Evolutionary conservation across 2,888 invertebrate genomes (phyloP).

Genomic region (Catocala fraxini): DNA sequence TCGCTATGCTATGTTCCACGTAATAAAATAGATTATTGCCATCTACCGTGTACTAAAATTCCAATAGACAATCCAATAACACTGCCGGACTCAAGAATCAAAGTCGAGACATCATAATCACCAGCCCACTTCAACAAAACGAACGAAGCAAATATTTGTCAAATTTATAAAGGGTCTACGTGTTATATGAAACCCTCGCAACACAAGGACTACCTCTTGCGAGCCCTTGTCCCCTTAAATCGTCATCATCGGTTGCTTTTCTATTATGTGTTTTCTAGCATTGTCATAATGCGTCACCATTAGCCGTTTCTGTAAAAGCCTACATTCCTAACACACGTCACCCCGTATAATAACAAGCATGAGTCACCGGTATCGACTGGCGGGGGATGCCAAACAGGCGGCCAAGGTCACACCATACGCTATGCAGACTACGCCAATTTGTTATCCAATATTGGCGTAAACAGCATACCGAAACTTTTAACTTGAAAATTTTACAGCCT

Average conservation of each 20-base stretch:
- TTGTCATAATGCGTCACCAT: constrained; percentile 11
- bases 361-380: constrained; percentile 62
- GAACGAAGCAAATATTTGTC: no score
- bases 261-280: background rate
- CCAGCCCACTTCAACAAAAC: no score
- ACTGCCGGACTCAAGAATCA: no score
- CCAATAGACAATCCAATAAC: no score
- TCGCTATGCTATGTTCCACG: no score
- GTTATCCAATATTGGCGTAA: constrained; percentile 25
- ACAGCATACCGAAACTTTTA: constrained; percentile 14
- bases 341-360: constrained; percentile 44
- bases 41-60: no score
- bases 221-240: no score
- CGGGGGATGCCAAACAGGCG: constrained; percentile 58
- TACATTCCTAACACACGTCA: constrained; percentile 21
- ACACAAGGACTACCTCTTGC: no score
- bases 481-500: background rate
- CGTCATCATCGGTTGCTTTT: background rate
- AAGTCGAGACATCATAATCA: no score
- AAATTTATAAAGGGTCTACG: no score
- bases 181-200: no score
- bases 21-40: no score
- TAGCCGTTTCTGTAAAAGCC: constrained; percentile 11
- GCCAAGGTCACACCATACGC: constrained; percentile 61
- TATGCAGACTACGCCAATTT: constrained; percentile 53